phyloP scores from a whole-genome alignment of 2,888 invertebrate species.

The Eupithecia inturbata region DNA sequence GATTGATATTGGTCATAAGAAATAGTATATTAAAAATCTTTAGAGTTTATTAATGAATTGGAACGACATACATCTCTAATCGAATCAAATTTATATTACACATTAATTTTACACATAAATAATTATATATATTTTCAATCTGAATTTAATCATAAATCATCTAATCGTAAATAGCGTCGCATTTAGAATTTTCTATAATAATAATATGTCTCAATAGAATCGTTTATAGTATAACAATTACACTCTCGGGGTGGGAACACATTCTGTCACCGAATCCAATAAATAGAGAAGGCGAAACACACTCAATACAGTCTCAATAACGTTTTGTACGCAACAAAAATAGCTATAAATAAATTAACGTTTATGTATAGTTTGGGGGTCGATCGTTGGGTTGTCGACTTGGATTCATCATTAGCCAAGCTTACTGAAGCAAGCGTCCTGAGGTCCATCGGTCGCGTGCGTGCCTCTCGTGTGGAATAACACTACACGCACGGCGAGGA shows the following conservation, averaged over 20 bases:
- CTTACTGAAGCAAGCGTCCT: conserved; percentile 81
- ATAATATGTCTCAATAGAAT: conserved; percentile 65
- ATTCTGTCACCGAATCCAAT: conserved; percentile 63
- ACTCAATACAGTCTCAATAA: conserved; percentile 81
- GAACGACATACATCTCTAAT: conserved; percentile 77
- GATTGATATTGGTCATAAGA: conserved; percentile 73
- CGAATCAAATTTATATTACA: conserved; percentile 74
- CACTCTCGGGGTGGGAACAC: conserved; percentile 70
- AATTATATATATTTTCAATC: conserved; percentile 76
- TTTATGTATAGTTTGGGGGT: conserved; percentile 48
- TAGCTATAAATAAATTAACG: conserved; percentile 59
- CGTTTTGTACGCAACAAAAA: conserved; percentile 81
- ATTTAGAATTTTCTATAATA: conserved; percentile 69
- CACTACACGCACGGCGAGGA: conserved; percentile 62
- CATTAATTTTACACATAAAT: conserved; percentile 69
- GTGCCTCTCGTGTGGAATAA: conserved; percentile 35
- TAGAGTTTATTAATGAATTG: conserved; percentile 58
- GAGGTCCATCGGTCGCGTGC: conserved; percentile 52
- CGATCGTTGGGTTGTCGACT: conserved; percentile 64
- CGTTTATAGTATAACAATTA: conserved; percentile 73
- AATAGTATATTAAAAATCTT: conserved; percentile 61
- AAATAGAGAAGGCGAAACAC: conserved; percentile 75
- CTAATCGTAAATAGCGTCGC: conserved; percentile 80
- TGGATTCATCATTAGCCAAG: conserved; percentile 78
- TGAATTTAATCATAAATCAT: conserved; percentile 77